Conservation (phyloP, 2,797 vertebrate species). For the Xerus rutilus region DNA sequence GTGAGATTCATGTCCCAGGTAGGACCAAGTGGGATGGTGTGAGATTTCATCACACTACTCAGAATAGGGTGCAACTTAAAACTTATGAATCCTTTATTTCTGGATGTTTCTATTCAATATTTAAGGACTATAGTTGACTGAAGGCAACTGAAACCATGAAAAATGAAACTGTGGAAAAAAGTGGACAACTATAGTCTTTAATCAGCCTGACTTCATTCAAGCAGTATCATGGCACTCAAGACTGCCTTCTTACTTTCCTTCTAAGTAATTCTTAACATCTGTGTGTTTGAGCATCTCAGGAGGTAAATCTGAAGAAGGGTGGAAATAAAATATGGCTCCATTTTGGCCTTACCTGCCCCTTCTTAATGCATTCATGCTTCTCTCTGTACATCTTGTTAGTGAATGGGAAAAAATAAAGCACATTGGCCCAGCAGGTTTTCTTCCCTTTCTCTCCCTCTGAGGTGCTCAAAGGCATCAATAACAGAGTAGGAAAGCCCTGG, state of each 20-base stretch:
- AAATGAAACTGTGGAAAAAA: neutral
- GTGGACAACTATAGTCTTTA: neutral
- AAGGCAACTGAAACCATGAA: neutral
- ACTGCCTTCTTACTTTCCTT: neutral
- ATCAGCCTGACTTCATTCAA: neutral
- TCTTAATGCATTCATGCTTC: neutral
- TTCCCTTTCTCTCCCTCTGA: constrained; percentile 64
- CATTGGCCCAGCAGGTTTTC: constrained; percentile 7
- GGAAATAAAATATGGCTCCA: constrained; percentile 17
- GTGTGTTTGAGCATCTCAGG: neutral
- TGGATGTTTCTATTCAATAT: neutral
- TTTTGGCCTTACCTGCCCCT: neutral
- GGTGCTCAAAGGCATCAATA: constrained; percentile 30
- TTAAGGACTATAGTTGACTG: neutral
- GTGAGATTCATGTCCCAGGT: neutral
- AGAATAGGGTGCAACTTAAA: neutral
- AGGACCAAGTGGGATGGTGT: neutral
- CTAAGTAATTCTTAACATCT: neutral
- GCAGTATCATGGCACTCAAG: neutral
- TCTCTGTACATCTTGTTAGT: neutral
- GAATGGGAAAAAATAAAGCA: neutral
- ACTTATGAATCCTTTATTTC: neutral
- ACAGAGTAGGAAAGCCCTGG: constrained; percentile 53
- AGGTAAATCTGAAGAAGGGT: neutral
- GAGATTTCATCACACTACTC: neutral